Evolutionary conservation across 2,113 vertebrate genomes (phyloP), one percentile per base, ranked within the genome.

Genomic region (Crotalus viridis): DNA sequence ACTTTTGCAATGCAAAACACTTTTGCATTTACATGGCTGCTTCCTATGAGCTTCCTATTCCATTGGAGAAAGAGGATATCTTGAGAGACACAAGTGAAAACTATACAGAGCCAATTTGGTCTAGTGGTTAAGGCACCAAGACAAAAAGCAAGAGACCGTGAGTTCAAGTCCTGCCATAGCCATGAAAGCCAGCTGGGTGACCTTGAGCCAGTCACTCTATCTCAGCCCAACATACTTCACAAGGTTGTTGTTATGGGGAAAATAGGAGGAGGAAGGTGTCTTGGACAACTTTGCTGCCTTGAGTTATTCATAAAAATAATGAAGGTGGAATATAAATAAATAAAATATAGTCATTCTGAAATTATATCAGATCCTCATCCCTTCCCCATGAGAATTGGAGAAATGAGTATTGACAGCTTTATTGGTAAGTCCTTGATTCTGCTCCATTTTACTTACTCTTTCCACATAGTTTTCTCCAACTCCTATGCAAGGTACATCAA

Each of bases 1-100:
- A 91, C 52, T 81, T 51, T 91, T 90, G 0, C 51, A 1, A 48
- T 10, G 43, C 0, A 52, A 94, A 93, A 28, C 61, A 91, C 24
- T 0, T 55, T 93, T 92, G 95, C 28, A 74, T 91, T 51, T 89
- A 10, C 5, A 54, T 93, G 94, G n/a, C 88, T 94, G 5, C 85
- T 91, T 24, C 89, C 91, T 0, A 1, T 3, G 85, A 92, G 51
- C 56, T 9, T 91, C 39, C 51, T 64, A n/a, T 64, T 1, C 52
- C 5, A 93, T 26, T 92, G 24, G 52, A 24, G 26, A 12, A 89
- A 57, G 51, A 22, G 61, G 69, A 90, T 57, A 74, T 28, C 19
- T 28, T 94, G 61, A 64, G 88, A 21, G 51, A 28, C 3, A 57
- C 5, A 51, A 33, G 1, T 56, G 21, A 81, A 81, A 81, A 43